phyloP scores from a whole-genome alignment of 35 echinoderm and acorn worm genomes.

The Apostichopus japonicus region DNA sequence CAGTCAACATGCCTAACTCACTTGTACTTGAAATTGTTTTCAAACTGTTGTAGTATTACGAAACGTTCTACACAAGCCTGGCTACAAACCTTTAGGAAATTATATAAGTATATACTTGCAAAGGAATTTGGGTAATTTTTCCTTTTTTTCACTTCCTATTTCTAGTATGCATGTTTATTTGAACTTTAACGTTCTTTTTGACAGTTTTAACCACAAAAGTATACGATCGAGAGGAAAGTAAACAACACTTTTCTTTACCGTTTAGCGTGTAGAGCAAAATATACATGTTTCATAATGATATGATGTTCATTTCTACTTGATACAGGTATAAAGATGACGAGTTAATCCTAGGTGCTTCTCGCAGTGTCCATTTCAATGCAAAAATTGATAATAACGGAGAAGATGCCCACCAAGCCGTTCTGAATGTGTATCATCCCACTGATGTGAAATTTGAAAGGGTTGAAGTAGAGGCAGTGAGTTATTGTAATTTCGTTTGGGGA shows the following conservation, averaged over 20 bases:
- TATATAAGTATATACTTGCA: too few species aligned
- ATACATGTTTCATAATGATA: neutral
- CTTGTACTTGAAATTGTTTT: neutral
- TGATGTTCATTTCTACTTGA: neutral
- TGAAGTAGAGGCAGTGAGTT: constrained; percentile 30
- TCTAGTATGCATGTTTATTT: too few species aligned
- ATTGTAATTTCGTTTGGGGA: neutral
- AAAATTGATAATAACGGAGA: constrained; percentile 42
- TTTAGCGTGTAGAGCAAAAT: too few species aligned
- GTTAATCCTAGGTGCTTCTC: constrained; percentile 39
- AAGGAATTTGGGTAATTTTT: too few species aligned
- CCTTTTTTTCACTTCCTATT: too few species aligned
- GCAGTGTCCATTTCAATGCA: neutral
- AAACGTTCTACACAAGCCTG: too few species aligned
- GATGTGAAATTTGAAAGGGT: constrained; percentile 39
- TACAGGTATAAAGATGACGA: neutral
- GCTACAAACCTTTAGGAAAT: too few species aligned
- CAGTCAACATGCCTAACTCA: neutral
- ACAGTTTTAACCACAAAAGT: too few species aligned
- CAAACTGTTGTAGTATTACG: neutral
- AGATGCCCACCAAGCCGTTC: constrained; percentile 49
- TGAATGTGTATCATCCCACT: constrained; percentile 31
- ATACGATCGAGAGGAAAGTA: too few species aligned
- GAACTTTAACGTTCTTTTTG: too few species aligned
- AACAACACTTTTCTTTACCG: too few species aligned